phyloP scores from a whole-genome alignment of 1,140 invertebrate genomes.

The Telenomus remus region DNA sequence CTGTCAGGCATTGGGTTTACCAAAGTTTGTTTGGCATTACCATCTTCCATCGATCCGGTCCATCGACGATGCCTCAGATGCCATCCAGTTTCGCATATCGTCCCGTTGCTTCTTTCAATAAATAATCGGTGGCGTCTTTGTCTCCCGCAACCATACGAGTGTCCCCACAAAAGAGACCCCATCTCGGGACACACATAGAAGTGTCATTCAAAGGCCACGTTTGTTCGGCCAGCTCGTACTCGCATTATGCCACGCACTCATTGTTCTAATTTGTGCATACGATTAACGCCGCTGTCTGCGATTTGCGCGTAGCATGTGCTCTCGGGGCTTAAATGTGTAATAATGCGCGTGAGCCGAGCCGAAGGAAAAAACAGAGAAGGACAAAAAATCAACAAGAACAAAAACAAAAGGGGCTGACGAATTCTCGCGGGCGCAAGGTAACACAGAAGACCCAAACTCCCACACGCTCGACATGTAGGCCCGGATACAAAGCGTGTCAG shows the following conservation, averaged over 20 bases:
- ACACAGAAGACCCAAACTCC: slow-evolving; percentile 58
- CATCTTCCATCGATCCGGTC: slow-evolving; percentile 47
- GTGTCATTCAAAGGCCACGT: slow-evolving; percentile 68
- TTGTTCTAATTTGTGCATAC: slow-evolving; percentile 76
- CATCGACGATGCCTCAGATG: slow-evolving; percentile 53
- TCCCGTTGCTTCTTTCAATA: slow-evolving; percentile 47
- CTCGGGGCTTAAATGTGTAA: slow-evolving; percentile 47
- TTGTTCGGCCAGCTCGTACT: slow-evolving; percentile 59
- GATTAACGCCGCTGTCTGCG: slow-evolving; percentile 70
- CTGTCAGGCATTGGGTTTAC: not conserved
- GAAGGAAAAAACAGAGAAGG: slow-evolving; percentile 23
- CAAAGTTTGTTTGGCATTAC: slow-evolving; percentile 11
- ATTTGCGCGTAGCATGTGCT: slow-evolving; percentile 58
- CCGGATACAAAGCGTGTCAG: slow-evolving; percentile 73
- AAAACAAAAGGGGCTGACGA: slow-evolving; percentile 33
- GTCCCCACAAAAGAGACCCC: slow-evolving; percentile 61
- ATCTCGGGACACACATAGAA: slow-evolving; percentile 66
- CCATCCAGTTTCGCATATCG: slow-evolving; percentile 49
- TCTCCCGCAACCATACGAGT: slow-evolving; percentile 38
- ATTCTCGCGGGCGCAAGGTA: slow-evolving; percentile 54
- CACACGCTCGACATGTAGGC: slow-evolving; percentile 55
- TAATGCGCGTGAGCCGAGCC: slow-evolving; percentile 35
- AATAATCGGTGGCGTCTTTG: slow-evolving; percentile 46
- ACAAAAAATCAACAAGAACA: slow-evolving; percentile 27
- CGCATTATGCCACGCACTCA: slow-evolving; percentile 71